Base-by-base conservation (phyloP, 1,140 invertebrate species). In the Nymphalis io region DNA sequence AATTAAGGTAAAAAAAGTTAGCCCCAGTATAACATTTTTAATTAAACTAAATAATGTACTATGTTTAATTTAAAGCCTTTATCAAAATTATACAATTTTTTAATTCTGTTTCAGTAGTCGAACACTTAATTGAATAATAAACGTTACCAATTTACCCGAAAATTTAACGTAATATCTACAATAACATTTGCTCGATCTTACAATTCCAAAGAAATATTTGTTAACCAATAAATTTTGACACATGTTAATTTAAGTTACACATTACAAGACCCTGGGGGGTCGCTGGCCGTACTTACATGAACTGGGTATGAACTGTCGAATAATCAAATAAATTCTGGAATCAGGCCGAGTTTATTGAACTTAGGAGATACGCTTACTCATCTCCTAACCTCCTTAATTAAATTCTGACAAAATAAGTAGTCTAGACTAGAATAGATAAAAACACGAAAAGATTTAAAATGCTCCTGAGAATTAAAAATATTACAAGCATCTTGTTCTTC, bases 221-320 rank as follows among this genome's bases (percentile, higher is more conserved):
- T 27, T 55, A 21, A 23, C 23, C 20, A 12, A 53, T 59, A 58
- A 48, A 18, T 51, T 60, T 44, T 20, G 38, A 68, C 58, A 68
- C 33, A 61, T 55, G 38, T 53, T 40, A 48, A 15, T 23, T 40
- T 68, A 61, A 68, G 33, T 53, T 51, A 38, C 21, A 68, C 46
- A 46, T 61, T 23, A 33, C n/a, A 68, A 20, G 55, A 39, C 33
- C 39, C 18, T 68, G 66, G 59, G 72, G 44, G 67, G 61, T 70
- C 64, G 59, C 59, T 62, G 59, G 51, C 59, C 42, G 23, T 33
- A 51, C 46, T 46, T 33, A 44, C 20, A 39, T 60, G 33, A 40
- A 23, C 57, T 68, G 23, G 18, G 27, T 27, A 12, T 51, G 16
- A 16, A 44, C 46, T 55, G 40, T 44, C 65, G 23, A 59, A 8